These are phyloP conservation scores for Drosophila nigrodunni DNA, from an alignment of 1,140 invertebrate genomes.

Conservation along the genomic window DNA sequence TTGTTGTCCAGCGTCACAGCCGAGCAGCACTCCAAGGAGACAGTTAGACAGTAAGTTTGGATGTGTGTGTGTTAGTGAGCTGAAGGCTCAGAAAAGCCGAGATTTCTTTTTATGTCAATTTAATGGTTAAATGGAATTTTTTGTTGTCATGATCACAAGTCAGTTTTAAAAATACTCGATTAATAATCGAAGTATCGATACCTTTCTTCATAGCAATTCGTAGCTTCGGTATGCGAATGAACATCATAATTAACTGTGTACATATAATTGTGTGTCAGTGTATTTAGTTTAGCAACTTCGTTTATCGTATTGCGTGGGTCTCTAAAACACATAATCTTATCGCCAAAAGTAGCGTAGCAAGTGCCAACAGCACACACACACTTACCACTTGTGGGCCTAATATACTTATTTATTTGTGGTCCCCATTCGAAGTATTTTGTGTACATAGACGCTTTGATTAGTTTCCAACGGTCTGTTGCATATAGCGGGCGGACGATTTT, in stretches of 20 bases:
- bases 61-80: neutral
- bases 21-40: neutral
- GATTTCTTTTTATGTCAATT: neutral
- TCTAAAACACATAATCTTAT: slow-evolving; percentile 48
- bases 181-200: too few species aligned
- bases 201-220: too few species aligned
- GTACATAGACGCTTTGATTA: slow-evolving; percentile 24
- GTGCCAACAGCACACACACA: neutral
- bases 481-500: slow-evolving; percentile 39
- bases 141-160: too few species aligned
- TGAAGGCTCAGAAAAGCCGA: too few species aligned
- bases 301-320: slow-evolving; percentile 42
- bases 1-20: slow-evolving; percentile 27
- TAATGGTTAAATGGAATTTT: too few species aligned
- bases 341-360: slow-evolving; percentile 18
- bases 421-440: slow-evolving; percentile 9
- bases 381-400: neutral
- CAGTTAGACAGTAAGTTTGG: slow-evolving; percentile 21
- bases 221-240: too few species aligned
- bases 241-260: neutral
- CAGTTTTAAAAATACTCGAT: too few species aligned
- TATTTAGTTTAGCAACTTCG: slow-evolving; percentile 37
- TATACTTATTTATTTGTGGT: slow-evolving; percentile 1
- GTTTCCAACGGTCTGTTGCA: slow-evolving; percentile 30
- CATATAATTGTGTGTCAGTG: neutral